Evolutionary conservation across 2,797 vertebrate species (phyloP).

Genomic region (Xenentodon cancila): DNA sequence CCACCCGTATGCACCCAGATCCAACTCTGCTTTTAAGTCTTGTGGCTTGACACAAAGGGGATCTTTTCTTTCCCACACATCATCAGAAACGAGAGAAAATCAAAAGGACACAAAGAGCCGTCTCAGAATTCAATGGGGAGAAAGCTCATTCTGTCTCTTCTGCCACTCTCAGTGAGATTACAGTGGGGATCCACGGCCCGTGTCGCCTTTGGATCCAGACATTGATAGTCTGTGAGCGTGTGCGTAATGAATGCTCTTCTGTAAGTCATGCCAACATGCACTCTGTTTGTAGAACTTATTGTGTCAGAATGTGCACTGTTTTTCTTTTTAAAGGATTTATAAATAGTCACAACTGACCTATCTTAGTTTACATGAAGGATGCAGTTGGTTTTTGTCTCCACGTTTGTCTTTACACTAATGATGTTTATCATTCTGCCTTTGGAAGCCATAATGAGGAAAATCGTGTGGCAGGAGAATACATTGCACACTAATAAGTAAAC

Average conservation of each 20-base stretch:
- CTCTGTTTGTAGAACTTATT: conserved; percentile 24
- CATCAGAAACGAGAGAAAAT: conserved; percentile 75
- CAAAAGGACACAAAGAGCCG: conserved; percentile 78
- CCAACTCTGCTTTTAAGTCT: conserved; percentile 78
- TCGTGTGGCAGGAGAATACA: neutral
- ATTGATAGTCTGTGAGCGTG: conserved; percentile 40
- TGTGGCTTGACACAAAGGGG: conserved; percentile 80
- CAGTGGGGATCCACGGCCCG: conserved; percentile 67
- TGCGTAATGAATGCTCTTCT: conserved; percentile 55
- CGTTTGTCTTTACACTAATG: conserved; percentile 14
- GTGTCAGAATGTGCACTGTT: conserved; percentile 8
- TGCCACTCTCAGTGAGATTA: conserved; percentile 77
- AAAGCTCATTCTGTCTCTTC: conserved; percentile 76
- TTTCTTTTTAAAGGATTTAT: neutral
- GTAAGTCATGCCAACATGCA: conserved; percentile 23
- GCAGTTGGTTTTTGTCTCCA: neutral
- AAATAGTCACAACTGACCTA: conserved; percentile 6
- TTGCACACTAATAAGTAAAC: conserved; percentile 10
- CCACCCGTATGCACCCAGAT: conserved; percentile 66
- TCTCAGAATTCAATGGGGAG: conserved; percentile 72
- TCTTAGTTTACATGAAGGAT: conserved; percentile 7
- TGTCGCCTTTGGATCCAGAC: conserved; percentile 54
- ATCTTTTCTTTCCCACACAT: conserved; percentile 75
- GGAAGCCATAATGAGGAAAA: conserved; percentile 4
- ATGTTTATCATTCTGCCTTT: conserved; percentile 2